phyloP scores from a whole-genome alignment of 2,113 vertebrate genomes.

The Bucco capensis region DNA sequence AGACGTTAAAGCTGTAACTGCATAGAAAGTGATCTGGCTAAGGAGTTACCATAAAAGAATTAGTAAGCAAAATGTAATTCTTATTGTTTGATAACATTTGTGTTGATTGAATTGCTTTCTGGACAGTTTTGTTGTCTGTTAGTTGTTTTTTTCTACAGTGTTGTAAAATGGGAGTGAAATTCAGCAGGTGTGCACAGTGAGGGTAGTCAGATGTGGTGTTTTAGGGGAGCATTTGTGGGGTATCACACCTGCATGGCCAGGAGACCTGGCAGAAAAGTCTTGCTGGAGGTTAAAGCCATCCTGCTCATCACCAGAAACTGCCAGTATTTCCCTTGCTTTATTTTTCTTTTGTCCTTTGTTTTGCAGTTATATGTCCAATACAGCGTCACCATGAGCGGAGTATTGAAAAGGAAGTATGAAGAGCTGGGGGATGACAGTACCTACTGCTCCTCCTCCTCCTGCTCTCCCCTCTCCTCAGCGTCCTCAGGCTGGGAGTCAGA shows the following conservation, averaged over 20 bases:
- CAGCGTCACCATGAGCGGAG: conserved; percentile 82
- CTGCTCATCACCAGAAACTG: background rate
- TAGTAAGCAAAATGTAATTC: conserved; percentile 33
- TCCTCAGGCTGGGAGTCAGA: conserved; percentile 87
- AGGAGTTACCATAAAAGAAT: conserved; percentile 28
- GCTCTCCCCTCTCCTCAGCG: conserved; percentile 82
- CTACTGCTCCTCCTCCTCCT: conserved; percentile 86
- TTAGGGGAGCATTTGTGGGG: background rate
- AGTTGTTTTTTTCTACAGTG: accelerated
- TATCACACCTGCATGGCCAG: background rate
- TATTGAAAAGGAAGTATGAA: conserved; percentile 93
- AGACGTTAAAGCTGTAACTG: conserved; percentile 45
- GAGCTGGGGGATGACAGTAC: conserved; percentile 87
- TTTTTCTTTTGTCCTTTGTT: background rate
- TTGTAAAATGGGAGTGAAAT: background rate
- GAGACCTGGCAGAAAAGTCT: background rate
- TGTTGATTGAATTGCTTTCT: background rate
- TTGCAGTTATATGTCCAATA: conserved; percentile 72
- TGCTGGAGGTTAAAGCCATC: background rate
- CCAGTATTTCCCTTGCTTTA: background rate
- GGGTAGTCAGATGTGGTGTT: background rate
- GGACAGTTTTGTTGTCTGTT: background rate
- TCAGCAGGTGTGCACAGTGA: background rate
- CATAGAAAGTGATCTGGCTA: conserved; percentile 14
- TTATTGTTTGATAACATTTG: conserved; percentile 34